A percentile compares a stretch with the other conserved stretches of the same genome.
Conservation (phyloP, 2,888 invertebrate species). For the Acanthacorydalis orientalis region DNA sequence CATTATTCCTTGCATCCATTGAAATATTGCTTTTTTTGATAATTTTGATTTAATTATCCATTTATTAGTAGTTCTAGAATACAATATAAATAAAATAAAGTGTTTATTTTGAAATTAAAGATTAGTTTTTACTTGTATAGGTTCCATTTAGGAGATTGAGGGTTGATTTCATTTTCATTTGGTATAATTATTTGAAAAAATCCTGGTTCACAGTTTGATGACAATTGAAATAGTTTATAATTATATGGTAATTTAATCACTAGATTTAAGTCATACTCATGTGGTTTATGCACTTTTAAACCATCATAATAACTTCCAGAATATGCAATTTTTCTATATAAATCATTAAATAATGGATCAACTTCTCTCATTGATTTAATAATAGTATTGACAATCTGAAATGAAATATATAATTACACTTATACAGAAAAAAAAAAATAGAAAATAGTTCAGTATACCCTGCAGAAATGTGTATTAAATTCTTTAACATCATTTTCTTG, state of each 20-base stretch:
- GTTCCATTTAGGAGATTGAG: no score
- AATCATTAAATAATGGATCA: slow-evolving; percentile 18
- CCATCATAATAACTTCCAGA: slow-evolving; percentile 44
- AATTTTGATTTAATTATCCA: not conserved
- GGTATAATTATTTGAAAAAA: slow-evolving; percentile 28
- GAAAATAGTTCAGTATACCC: no score
- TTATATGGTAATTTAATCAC: slow-evolving; percentile 33
- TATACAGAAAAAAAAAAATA: no score
- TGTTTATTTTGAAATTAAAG: no score
- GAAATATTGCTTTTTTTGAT: not conserved
- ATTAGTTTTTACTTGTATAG: no score
- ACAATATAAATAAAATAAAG: no score
- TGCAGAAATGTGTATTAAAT: no score
- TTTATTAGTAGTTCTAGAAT: no score
- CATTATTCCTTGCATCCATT: not conserved
- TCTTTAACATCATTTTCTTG: no score
- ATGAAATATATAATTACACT: no score
- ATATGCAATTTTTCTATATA: slow-evolving; percentile 23
- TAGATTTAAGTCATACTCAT: slow-evolving; percentile 44
- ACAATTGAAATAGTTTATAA: slow-evolving; percentile 20
- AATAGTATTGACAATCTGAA: no score
- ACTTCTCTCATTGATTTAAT: slow-evolving; percentile 21
- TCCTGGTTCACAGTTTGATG: slow-evolving; percentile 22
- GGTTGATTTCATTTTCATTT: slow-evolving; percentile 1
- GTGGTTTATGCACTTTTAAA: slow-evolving; percentile 37